Evolutionary conservation across 2,797 vertebrate genomes (phyloP).

Genomic region (Eleutherodactylus coqui): DNA sequence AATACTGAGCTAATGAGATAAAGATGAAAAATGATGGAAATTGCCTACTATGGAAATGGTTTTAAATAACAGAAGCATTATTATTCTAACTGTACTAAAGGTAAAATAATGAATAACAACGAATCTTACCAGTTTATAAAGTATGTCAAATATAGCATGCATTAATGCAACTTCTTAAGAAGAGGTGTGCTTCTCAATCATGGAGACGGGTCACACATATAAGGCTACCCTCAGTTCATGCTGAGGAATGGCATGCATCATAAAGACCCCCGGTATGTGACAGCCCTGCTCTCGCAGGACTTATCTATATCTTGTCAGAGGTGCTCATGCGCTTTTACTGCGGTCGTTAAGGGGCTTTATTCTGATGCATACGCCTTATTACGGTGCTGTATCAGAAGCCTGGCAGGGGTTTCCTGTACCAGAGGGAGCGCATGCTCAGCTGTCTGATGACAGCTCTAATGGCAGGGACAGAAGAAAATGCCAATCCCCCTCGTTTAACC

Average conservation of each 20-base stretch:
- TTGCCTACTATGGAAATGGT: not conserved
- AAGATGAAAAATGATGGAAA: slow-evolving; percentile 37
- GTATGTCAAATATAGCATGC: not conserved
- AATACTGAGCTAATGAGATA: slow-evolving; percentile 47
- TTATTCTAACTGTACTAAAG: not conserved
- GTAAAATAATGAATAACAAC: not conserved
- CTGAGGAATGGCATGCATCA: not conserved
- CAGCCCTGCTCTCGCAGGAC: not conserved
- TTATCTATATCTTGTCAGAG: not conserved
- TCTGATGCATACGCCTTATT: no score
- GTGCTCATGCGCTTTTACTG: no score
- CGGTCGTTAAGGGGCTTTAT: no score
- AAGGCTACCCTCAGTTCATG: not conserved
- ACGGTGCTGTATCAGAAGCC: no score
- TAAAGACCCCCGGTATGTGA: not conserved
- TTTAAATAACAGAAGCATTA: not conserved
- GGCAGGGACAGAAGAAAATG: no score
- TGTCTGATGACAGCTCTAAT: no score
- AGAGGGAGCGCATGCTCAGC: no score
- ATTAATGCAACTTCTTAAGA: not conserved
- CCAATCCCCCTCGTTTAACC: no score
- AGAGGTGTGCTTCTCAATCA: no score
- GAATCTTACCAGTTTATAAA: not conserved
- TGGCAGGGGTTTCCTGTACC: no score
- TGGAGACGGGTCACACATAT: not conserved